phyloP scores from a whole-genome alignment of 2,888 invertebrate genomes.

The Cenopis cana region DNA sequence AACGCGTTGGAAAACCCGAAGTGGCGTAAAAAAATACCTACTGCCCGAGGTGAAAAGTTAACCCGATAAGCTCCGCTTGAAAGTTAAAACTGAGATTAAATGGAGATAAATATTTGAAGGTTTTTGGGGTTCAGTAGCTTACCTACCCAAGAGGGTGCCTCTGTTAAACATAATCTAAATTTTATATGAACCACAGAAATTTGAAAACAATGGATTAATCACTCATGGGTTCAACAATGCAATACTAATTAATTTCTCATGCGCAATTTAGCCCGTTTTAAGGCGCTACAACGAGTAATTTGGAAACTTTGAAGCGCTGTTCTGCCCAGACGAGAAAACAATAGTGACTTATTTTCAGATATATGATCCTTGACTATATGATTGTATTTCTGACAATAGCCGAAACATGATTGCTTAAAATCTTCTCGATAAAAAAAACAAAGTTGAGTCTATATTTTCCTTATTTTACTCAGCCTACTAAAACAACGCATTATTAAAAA shows the following conservation, averaged over 20 bases:
- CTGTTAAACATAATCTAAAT: background rate
- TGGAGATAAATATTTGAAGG: background rate
- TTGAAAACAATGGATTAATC: background rate
- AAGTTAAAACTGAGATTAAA: background rate
- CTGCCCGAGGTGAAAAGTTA: background rate
- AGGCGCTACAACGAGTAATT: no score
- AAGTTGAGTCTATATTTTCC: no score
- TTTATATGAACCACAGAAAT: background rate
- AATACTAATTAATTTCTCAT: conserved; percentile 11
- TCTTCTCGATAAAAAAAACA: no score
- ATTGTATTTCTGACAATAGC: no score
- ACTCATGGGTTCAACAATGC: background rate
- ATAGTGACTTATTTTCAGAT: no score
- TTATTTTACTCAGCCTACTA: no score
- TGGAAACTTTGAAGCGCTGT: no score
- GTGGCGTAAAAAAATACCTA: background rate
- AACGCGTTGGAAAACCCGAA: background rate
- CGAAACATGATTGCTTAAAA: no score
- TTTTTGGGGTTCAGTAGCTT: background rate
- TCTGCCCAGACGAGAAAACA: no score
- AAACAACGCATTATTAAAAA: no score
- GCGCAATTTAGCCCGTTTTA: background rate
- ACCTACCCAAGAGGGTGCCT: background rate
- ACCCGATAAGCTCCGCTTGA: background rate
- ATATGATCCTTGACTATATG: no score